phyloP scores from a whole-genome alignment of 2,797 vertebrate species.

The Bradypodion ventrale region DNA sequence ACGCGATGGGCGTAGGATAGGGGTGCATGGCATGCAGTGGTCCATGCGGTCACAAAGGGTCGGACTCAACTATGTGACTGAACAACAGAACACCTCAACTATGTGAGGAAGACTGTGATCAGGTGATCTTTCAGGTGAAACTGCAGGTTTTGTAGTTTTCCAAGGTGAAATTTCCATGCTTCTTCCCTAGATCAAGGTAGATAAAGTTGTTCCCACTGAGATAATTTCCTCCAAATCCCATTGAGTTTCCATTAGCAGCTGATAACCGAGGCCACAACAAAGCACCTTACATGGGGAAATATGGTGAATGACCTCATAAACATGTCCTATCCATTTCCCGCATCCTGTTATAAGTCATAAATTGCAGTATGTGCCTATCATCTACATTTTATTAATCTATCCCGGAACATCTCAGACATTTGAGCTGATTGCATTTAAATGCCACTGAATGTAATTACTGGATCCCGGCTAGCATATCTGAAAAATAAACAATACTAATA shows the following conservation, averaged over 20 bases:
- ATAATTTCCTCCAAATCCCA: conserved; percentile 61
- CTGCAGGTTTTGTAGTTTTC: too few relatives aligned
- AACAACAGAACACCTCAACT: too few relatives aligned
- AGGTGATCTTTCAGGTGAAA: too few relatives aligned
- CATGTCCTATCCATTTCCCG: conserved; percentile 77
- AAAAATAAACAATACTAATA: neutral
- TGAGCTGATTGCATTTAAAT: conserved; percentile 73
- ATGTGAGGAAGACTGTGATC: too few relatives aligned
- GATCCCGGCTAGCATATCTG: conserved; percentile 50
- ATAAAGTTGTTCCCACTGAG: conserved; percentile 39
- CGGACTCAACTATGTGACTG: too few relatives aligned
- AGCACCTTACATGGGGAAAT: conserved; percentile 71
- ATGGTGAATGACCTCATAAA: conserved; percentile 72
- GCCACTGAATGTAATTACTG: conserved; percentile 57
- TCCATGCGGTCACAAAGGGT: too few relatives aligned
- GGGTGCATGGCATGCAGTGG: too few relatives aligned
- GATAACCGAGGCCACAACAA: conserved; percentile 70
- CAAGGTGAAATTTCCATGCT: too few relatives aligned
- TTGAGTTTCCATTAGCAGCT: conserved; percentile 64
- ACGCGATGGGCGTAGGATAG: too few relatives aligned
- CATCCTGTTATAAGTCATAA: conserved; percentile 78
- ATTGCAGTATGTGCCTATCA: conserved; percentile 68
- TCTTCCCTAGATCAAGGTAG: neutral
- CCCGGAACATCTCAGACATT: conserved; percentile 55
- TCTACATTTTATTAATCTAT: conserved; percentile 73